phyloP scores from a whole-genome alignment of 1,140 invertebrate species.

The Drosophila miranda region DNA sequence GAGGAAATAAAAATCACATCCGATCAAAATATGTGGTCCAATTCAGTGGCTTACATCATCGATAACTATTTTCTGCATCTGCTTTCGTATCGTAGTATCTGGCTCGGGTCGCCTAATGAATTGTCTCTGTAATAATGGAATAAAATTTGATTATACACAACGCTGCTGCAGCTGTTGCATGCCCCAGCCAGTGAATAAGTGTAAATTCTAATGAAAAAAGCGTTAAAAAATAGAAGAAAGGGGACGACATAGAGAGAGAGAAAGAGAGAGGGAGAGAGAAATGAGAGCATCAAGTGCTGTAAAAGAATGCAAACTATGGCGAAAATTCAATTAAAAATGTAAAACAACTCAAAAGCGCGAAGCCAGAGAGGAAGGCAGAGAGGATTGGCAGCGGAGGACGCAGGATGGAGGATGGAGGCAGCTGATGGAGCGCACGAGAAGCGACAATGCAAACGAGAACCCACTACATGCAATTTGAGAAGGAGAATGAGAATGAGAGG shows the following conservation, averaged over 20 bases:
- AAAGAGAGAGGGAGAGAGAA: neutral
- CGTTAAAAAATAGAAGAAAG: constrained; percentile 43
- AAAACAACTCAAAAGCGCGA: constrained; percentile 76
- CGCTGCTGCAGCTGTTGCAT: constrained; percentile 66
- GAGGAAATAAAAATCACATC: no score
- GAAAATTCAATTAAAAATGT: constrained; percentile 80
- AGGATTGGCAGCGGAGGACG: neutral
- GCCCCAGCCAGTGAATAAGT: constrained; percentile 78
- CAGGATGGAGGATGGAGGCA: constrained; percentile 7
- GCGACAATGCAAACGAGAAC: constrained; percentile 74
- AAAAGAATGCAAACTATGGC: constrained; percentile 76
- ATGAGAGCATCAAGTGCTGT: constrained; percentile 36
- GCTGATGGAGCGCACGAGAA: constrained; percentile 62
- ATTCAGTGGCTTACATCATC: neutral
- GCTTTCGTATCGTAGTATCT: constrained; percentile 14
- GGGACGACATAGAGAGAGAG: neutral
- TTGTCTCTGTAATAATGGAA: constrained; percentile 67
- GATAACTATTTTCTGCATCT: constrained; percentile 36
- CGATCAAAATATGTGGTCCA: neutral
- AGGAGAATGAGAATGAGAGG: constrained; percentile 14
- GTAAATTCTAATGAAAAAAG: constrained; percentile 78
- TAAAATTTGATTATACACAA: constrained; percentile 66
- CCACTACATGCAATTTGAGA: constrained; percentile 74
- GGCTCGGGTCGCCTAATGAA: constrained; percentile 54
- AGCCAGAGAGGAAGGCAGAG: constrained; percentile 17